phyloP scores from a whole-genome alignment of 2,113 vertebrate genomes.

The Campylorhamphus procurvoides region DNA sequence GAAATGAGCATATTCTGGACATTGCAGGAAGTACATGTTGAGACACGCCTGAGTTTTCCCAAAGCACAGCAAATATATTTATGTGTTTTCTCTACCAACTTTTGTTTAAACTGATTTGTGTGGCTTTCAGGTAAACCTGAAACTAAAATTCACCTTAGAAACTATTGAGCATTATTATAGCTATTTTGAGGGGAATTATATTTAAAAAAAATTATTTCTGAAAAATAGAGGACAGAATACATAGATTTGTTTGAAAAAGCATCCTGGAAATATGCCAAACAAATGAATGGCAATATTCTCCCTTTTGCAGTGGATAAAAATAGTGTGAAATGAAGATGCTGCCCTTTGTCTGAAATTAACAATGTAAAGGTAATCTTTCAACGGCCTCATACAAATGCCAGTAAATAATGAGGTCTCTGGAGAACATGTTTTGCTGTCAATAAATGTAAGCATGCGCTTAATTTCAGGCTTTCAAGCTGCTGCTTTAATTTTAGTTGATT shows the following conservation, averaged over 20 bases:
- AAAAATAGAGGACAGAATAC: conserved; percentile 10
- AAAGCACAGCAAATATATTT: background rate
- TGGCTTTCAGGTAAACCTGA: conserved; percentile 32
- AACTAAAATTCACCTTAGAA: conserved; percentile 50
- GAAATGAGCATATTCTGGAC: background rate
- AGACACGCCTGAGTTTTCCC: background rate
- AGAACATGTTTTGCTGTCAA: conserved; percentile 45
- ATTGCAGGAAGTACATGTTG: background rate
- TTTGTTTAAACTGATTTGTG: background rate
- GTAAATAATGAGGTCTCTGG: conserved; percentile 58
- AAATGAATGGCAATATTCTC: conserved; percentile 49
- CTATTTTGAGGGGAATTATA: conserved; percentile 42
- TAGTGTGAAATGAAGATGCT: conserved; percentile 39
- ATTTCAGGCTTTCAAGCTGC: background rate
- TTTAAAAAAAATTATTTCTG: conserved; percentile 6
- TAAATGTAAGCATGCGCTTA: background rate
- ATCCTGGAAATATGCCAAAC: conserved; percentile 14
- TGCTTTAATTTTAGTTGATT: background rate
- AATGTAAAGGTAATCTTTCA: conserved; percentile 54
- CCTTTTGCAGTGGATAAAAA: background rate
- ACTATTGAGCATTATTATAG: conserved; percentile 39
- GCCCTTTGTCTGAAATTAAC: conserved; percentile 29
- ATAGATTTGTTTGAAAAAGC: conserved; percentile 36
- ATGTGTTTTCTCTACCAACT: background rate
- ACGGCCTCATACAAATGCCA: conserved; percentile 33